Base-by-base conservation (phyloP, 2,888 invertebrate species). In the Biston stratarius region DNA sequence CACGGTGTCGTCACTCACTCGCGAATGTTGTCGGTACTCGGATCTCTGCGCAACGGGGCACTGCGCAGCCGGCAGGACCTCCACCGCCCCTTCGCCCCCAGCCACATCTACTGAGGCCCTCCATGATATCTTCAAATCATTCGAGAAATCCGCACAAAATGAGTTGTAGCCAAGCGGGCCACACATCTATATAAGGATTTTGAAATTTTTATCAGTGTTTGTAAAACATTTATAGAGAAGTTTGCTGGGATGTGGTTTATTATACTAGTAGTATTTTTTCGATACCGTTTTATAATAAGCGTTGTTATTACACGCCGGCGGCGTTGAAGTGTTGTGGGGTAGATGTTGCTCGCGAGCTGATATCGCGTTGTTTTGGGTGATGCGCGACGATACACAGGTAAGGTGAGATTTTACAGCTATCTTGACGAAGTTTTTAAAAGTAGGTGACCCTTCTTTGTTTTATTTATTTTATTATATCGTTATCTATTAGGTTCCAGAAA, bases 261-360 rank as follows among this genome's bases (percentile, higher is more conserved):
- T 8, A n/a, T 64, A 11, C 38, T 58, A 38, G 52, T 58, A 40
- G 38, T 11, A 6, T 64, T 64, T 52, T 59, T 64, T 42, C 45
- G 64, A 48, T 64, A 59, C 9, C 58, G 64, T 14, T 53, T 59
- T 48, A 10, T 59, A 49, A 53, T 63, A 49, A 42, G 14, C 44
- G 44, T 62, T 67, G 61, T 67, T 67, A 74, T 67, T 8, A 14
- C 14, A 58, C 70, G 44, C 66, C 38, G 57, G n/a, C 57, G 53
- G 3, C 53, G 45, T 38, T 55, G 15, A 49, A 40, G 42, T n/a
- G 11, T 36, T 6, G 49, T 51, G 15, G 12, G 42, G 24, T 11
- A 61, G 14, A 1, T 24, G 45, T 10, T 56, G 56, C 56, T 42
- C 12, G 24, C 11, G 15, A 47, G 38, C 49, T 6, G 10, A 6